Evolutionary conservation across 2,888 invertebrate species (phyloP).

Genomic region (Idaea aversata): DNA sequence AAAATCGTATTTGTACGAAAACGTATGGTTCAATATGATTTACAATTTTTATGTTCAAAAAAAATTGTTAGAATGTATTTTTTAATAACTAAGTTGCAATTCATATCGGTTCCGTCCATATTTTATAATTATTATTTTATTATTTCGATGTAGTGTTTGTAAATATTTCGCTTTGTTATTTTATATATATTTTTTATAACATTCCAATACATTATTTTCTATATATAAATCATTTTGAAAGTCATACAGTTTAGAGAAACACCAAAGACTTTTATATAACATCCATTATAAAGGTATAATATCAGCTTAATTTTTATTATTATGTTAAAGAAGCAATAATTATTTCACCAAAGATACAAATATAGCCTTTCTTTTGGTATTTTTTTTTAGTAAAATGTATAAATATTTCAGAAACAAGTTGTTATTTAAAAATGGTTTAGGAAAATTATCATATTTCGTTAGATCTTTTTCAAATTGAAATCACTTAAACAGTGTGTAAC

Average conservation of each 20-base stretch:
- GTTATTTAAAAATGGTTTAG: background rate
- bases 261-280: conserved; percentile 68
- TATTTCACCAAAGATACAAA: conserved; percentile 60
- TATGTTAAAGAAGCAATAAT: conserved; percentile 55
- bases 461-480: no score
- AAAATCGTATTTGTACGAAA: conserved; percentile 11
- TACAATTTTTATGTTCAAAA: conserved; percentile 62
- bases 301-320: conserved; percentile 32
- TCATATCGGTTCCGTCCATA: conserved; percentile 78
- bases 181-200: conserved; percentile 27
- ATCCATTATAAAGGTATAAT: conserved; percentile 36
- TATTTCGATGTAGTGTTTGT: conserved; percentile 44
- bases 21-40: conserved; percentile 46
- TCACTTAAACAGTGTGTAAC: no score
- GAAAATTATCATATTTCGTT: no score
- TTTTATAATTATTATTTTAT: conserved; percentile 50
- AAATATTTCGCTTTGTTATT: conserved; percentile 46
- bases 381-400: conserved; percentile 35
- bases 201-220: conserved; percentile 21
- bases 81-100: conserved; percentile 49
- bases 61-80: conserved; percentile 41
- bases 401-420: conserved; percentile 7
- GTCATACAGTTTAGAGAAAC: conserved; percentile 77
- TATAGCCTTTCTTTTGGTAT: conserved; percentile 36
- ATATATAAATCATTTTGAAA: conserved; percentile 46